Conservation (phyloP, 2,888 invertebrate genomes). For the Pteria penguin region DNA sequence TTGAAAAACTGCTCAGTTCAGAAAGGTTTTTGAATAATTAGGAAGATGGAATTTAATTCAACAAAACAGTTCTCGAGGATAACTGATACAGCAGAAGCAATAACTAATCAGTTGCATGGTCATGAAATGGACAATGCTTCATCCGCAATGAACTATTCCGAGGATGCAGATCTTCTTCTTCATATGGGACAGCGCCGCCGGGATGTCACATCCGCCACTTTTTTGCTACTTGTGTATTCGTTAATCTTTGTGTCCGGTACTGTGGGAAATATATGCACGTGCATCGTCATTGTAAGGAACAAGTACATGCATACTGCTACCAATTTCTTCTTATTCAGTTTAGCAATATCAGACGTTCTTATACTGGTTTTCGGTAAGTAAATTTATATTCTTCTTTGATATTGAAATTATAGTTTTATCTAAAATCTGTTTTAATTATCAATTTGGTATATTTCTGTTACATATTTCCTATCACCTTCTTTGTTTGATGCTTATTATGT, state of each 20-base stretch:
- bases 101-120: too few relatives aligned
- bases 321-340: constrained; percentile 93
- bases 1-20: too few relatives aligned
- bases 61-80: too few relatives aligned
- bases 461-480: too few relatives aligned
- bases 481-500: too few relatives aligned
- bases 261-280: constrained; percentile 90
- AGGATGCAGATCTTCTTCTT: constrained; percentile 35
- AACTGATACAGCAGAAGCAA: too few relatives aligned
- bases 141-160: constrained; percentile 3
- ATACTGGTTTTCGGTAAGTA: constrained; percentile 86
- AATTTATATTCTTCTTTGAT: too few relatives aligned
- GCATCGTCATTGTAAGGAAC: constrained; percentile 91
- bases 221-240: constrained; percentile 50
- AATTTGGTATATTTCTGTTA: too few relatives aligned
- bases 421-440: too few relatives aligned
- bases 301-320: constrained; percentile 92
- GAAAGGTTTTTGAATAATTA: too few relatives aligned
- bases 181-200: constrained; percentile 50
- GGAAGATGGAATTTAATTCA: too few relatives aligned
- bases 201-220: constrained; percentile 40
- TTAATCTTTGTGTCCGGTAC: constrained; percentile 84
- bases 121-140: too few relatives aligned
- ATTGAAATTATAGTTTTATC: not conserved
- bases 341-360: constrained; percentile 91